These are phyloP conservation scores for Tenthredo distinguenda DNA, from an alignment of 2,888 invertebrate genomes.

Conservation along the genomic window DNA sequence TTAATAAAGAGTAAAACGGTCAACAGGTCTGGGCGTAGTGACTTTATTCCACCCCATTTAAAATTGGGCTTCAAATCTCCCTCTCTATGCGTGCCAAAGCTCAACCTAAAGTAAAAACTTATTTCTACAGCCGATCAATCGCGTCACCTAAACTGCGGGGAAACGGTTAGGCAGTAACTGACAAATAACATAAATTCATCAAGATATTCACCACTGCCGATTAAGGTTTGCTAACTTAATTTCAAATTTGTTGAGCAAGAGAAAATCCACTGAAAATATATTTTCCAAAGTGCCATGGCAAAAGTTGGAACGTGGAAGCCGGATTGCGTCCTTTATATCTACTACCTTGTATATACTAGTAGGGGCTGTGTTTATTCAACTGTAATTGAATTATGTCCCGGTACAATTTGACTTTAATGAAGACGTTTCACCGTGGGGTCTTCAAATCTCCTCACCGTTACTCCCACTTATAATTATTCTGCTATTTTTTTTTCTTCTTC, in stretches of 20 bases:
- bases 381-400: constrained; percentile 33
- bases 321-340: background rate
- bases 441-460: constrained; percentile 29
- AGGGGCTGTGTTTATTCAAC: constrained; percentile 21
- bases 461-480: constrained; percentile 21
- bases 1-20: background rate
- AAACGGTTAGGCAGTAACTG: background rate
- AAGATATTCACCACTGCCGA: background rate
- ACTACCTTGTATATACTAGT: constrained; percentile 13
- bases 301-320: background rate
- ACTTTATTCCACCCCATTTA: background rate
- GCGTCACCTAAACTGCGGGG: background rate
- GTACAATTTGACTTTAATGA: constrained; percentile 33
- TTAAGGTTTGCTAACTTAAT: background rate
- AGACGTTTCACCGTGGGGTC: constrained; percentile 28
- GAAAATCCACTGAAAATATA: background rate
- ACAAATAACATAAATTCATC: constrained; percentile 11
- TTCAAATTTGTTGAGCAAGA: background rate
- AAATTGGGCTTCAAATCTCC: background rate
- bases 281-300: background rate
- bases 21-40: background rate
- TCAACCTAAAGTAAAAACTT: background rate
- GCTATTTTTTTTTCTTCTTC: background rate
- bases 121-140: background rate
- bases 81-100: background rate